These are phyloP conservation scores for Leptinotarsa tumamoca DNA, from an alignment of 2,888 invertebrate species.

Conservation along the genomic window DNA sequence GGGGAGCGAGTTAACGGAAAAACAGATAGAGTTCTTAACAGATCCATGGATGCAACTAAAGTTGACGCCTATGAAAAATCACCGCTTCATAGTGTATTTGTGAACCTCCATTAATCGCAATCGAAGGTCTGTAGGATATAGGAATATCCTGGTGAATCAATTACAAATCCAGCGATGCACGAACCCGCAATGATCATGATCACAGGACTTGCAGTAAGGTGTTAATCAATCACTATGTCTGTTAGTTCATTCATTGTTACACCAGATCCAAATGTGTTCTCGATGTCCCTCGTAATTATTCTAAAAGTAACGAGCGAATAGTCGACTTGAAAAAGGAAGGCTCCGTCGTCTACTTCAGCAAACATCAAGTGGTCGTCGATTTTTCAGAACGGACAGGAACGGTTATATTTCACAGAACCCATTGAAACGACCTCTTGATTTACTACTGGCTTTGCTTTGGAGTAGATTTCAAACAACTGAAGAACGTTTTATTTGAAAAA, in stretches of 20 bases:
- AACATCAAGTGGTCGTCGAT: neutral
- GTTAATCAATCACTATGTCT: constrained; percentile 3
- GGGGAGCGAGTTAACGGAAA: no score
- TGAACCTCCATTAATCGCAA: no score
- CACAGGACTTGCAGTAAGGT: constrained; percentile 1
- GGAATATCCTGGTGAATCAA: neutral
- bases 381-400: neutral
- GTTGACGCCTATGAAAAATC: no score
- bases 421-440: neutral
- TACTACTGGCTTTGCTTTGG: neutral
- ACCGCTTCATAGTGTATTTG: no score
- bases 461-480: no score
- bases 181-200: neutral
- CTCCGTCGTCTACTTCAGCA: neutral
- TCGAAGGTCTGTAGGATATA: no score
- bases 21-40: no score
- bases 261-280: neutral
- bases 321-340: neutral
- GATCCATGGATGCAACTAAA: no score
- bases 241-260: neutral
- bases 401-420: neutral
- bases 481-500: no score
- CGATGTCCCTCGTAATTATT: neutral
- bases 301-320: neutral
- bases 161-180: constrained; percentile 1